phyloP scores from a whole-genome alignment of 1,140 invertebrate genomes.

The Lordiphosa mommai region DNA sequence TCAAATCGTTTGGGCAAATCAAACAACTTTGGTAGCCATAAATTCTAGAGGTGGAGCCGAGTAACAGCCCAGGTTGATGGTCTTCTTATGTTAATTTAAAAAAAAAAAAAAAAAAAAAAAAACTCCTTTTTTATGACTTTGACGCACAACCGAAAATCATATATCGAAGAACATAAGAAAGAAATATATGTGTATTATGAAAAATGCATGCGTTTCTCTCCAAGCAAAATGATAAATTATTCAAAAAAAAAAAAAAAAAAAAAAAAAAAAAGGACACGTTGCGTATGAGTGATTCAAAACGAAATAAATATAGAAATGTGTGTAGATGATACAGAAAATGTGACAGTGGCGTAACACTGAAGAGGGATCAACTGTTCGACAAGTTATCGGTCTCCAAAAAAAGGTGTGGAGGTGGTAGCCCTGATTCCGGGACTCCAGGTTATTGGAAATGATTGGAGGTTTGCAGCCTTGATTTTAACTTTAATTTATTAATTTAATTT shows the following conservation, averaged over 20 bases:
- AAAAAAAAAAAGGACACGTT: background rate
- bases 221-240: constrained; percentile 51
- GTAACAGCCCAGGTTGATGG: constrained; percentile 35
- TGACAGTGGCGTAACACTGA: too few relatives aligned
- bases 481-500: too few relatives aligned
- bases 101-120: too few relatives aligned
- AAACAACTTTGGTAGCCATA: constrained; percentile 44
- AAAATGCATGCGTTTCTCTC: constrained; percentile 27
- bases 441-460: too few relatives aligned
- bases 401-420: too few relatives aligned
- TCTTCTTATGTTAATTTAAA: constrained; percentile 51
- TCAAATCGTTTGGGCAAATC: constrained; percentile 26
- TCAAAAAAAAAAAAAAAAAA: constrained; percentile 39
- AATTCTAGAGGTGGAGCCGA: constrained; percentile 7
- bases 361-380: too few relatives aligned
- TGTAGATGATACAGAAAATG: too few relatives aligned
- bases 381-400: too few relatives aligned
- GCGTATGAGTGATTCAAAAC: constrained; percentile 20
- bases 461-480: too few relatives aligned
- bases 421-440: too few relatives aligned
- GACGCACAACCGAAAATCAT: constrained; percentile 25
- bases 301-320: too few relatives aligned
- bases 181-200: constrained; percentile 16
- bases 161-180: constrained; percentile 17
- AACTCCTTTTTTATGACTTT: constrained; percentile 22